phyloP scores from a whole-genome alignment of 2,797 vertebrate genomes.

The Malacoraja senta region DNA sequence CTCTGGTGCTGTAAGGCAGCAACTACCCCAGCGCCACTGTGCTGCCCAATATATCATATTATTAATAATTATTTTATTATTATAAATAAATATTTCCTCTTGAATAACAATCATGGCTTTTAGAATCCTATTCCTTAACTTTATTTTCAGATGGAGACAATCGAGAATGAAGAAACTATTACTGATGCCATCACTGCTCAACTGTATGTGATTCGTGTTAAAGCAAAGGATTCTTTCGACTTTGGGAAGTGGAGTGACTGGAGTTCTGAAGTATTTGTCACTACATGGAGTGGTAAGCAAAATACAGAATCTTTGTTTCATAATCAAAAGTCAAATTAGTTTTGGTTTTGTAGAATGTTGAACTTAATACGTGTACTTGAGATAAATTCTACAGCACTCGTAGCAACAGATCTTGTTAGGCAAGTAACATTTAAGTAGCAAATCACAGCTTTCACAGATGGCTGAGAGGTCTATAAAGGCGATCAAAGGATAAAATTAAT shows the following conservation, averaged over 20 bases:
- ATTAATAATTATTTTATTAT: no score
- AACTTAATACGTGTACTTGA: background rate
- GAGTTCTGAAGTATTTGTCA: constrained; percentile 24
- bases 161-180: background rate
- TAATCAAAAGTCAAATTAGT: background rate
- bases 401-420: background rate
- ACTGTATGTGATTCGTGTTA: constrained; percentile 1
- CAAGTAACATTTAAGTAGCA: background rate
- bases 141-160: background rate
- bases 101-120: background rate
- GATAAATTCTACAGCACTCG: background rate
- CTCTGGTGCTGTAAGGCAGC: no score
- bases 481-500: background rate
- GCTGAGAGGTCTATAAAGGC: background rate
- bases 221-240: constrained; percentile 16
- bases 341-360: background rate
- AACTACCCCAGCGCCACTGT: no score
- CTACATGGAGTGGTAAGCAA: background rate
- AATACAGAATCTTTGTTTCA: background rate
- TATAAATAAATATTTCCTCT: background rate
- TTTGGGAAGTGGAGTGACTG: constrained; percentile 29
- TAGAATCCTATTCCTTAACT: background rate
- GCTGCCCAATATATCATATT: no score
- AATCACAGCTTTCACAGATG: background rate
- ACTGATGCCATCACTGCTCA: constrained; percentile 23